Evolutionary conservation across 2,797 vertebrate genomes (phyloP), one percentile per base, ranked within the genome.

Genomic region (Mallotus villosus): DNA sequence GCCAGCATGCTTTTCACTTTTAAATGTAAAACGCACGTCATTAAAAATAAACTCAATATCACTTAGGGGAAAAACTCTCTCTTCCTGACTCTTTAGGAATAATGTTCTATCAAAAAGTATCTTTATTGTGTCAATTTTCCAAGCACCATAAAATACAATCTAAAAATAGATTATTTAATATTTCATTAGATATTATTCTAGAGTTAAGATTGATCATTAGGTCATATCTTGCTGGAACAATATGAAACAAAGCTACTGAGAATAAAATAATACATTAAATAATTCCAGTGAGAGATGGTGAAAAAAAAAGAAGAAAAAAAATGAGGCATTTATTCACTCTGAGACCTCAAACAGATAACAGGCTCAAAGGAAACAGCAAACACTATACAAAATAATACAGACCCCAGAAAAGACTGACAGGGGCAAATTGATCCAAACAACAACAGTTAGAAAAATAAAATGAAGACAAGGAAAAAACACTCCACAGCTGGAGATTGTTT

Each of bases 211-310:
- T 80, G 68, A 71, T 61, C 19, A 62, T 71, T 77, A 53, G 65
- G 66, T 85, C 71, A 17, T 49, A 73, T 32, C 74, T 83, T 81
- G 67, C 85, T 86, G 85, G 76, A 87, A 86, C 77, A 76, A 72
- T 72, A 80, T 75, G 53, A 85, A 89, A 84, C 59, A 73, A 73
- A 70, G 74, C 81, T 73, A 78, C 78, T 67, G 24, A 73, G 67
- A 75, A 41, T 59, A 74, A 75, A 34, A 71, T 72, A 80, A 81
- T 77, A 66, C 73, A 81, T 80, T 53, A 76, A 64, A 83, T 12
- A 78, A 59, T 24, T 63, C 25, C 3, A 67, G 11, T 14, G 32
- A 66, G 55, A 68, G 74, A 69, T 67, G 58, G 65, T 29, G 32
- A n/a, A 17, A 51, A 57, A 12, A 12, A 67, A 58, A 76, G 59